Conservation (phyloP, 2,797 vertebrate genomes). For the Lepilemur ruficaudatus region DNA sequence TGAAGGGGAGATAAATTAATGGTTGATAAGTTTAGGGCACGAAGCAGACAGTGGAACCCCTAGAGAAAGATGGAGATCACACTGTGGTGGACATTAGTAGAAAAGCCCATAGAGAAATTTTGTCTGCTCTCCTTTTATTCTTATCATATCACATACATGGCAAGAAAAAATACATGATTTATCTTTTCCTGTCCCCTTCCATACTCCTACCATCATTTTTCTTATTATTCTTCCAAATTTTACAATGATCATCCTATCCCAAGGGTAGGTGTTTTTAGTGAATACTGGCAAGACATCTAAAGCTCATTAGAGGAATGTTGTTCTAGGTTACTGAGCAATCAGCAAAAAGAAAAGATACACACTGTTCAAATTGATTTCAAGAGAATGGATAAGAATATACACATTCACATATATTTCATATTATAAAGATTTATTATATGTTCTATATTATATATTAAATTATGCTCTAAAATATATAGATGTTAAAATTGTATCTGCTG, state of each 20-base stretch:
- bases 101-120: neutral
- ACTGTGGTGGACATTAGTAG: neutral
- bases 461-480: neutral
- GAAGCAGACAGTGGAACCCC: neutral
- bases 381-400: neutral
- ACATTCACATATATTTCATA: neutral
- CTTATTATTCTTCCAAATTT: neutral
- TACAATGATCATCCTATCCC: neutral
- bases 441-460: neutral
- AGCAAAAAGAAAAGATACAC: neutral
- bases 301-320: neutral
- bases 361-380: neutral
- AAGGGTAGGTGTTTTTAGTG: neutral
- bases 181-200: neutral
- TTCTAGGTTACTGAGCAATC: neutral
- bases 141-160: neutral
- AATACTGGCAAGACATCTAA: neutral
- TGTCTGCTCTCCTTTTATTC: neutral
- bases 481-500: neutral
- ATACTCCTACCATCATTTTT: neutral
- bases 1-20: neutral
- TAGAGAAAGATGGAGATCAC: neutral
- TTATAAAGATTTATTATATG: neutral
- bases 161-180: neutral
- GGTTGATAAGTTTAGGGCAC: neutral